A percentile compares a stretch with the other conserved stretches of the same genome.
Conservation (phyloP, 2,888 invertebrate species). For the Lumbricus terrestris region DNA sequence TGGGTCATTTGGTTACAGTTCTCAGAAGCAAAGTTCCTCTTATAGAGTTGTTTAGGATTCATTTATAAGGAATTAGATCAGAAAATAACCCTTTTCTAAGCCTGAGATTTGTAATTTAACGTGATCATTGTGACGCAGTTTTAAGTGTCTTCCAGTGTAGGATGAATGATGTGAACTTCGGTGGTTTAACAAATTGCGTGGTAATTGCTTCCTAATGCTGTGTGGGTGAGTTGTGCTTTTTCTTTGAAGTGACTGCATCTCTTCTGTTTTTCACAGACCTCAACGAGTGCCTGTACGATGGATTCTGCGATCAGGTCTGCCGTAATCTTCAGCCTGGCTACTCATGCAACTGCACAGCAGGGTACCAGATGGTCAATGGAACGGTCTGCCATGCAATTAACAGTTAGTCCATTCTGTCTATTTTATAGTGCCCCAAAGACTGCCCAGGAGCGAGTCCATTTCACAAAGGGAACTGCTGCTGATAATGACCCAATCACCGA, state of each 20-base stretch:
- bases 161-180: not conserved
- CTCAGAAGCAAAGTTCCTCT: not conserved
- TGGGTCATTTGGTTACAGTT: not conserved
- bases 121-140: not conserved
- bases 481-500: not conserved
- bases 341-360: slow-evolving; percentile 72
- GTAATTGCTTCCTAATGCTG: not conserved
- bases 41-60: not conserved
- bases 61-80: not conserved
- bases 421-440: not conserved
- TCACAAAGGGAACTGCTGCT: not conserved
- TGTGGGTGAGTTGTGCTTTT: not conserved
- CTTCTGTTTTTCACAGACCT: slow-evolving; percentile 65
- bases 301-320: slow-evolving; percentile 57
- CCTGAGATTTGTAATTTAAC: not conserved
- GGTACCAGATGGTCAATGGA: slow-evolving; percentile 67
- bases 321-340: slow-evolving; percentile 65
- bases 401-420: slow-evolving; percentile 62
- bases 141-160: not conserved
- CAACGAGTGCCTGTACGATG: slow-evolving; percentile 74
- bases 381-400: slow-evolving; percentile 69
- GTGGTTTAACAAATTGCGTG: not conserved
- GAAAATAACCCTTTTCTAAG: not conserved
- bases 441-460: not conserved
- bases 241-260: not conserved